phyloP scores from a whole-genome alignment of 2,888 invertebrate genomes.

The Zele albiditarsus region DNA sequence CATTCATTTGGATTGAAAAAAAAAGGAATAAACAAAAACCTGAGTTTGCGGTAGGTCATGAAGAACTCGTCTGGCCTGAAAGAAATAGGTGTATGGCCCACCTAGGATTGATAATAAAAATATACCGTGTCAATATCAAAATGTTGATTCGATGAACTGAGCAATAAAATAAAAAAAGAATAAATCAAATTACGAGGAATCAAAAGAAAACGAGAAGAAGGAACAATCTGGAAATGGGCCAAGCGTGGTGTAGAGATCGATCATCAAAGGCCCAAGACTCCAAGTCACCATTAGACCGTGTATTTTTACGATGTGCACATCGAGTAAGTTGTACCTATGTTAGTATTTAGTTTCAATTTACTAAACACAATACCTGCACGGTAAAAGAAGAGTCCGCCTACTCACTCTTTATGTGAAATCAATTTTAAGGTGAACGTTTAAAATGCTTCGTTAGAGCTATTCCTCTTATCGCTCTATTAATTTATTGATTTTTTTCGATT shows the following conservation, averaged over 20 bases:
- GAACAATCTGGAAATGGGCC: conserved; percentile 65
- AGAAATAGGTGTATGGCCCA: conserved; percentile 7
- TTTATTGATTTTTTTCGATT: too few species aligned
- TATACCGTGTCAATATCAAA: conserved; percentile 6
- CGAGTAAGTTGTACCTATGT: conserved; percentile 66
- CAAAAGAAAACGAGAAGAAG: conserved; percentile 22
- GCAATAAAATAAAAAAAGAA: too few species aligned
- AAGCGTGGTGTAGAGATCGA: conserved; percentile 71
- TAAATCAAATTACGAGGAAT: too few species aligned
- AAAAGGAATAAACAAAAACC: conserved; percentile 6
- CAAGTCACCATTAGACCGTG: conserved; percentile 71
- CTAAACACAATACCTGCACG: too few species aligned
- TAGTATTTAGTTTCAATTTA: too few species aligned
- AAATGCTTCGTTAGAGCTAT: too few species aligned
- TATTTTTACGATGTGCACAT: conserved; percentile 70
- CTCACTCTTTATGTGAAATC: too few species aligned
- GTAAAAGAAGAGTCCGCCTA: too few species aligned
- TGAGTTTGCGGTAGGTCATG: conserved; percentile 62
- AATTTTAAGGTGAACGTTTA: too few species aligned
- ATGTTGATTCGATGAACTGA: background rate
- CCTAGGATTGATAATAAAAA: conserved; percentile 22
- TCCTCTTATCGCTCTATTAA: too few species aligned
- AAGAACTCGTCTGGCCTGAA: conserved; percentile 53
- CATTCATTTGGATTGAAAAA: background rate
- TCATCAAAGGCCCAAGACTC: conserved; percentile 70